Percentiles rank a stretch among this genome's conserved stretches.
Evolutionary conservation across 2,113 vertebrate genomes (phyloP).

Genomic region (cattle (Bos taurus)): DNA sequence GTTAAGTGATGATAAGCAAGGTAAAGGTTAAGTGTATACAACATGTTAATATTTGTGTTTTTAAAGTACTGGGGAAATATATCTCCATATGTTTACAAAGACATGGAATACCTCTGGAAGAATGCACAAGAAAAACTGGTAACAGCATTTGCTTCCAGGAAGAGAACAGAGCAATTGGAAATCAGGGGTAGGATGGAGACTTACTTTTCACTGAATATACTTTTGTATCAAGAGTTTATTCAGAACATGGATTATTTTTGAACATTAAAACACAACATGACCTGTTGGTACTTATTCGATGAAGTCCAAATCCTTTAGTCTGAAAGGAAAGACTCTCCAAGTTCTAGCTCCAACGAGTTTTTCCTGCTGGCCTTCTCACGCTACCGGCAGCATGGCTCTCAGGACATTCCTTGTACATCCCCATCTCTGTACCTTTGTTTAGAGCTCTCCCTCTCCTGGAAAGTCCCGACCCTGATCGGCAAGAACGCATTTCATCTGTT

Average conservation of each 20-base stretch:
- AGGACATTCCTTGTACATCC: not conserved
- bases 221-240: not conserved
- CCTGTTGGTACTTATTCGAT: slow-evolving; percentile 2
- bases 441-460: not conserved
- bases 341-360: not conserved
- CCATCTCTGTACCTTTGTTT: not conserved
- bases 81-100: not conserved
- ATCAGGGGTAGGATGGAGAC: not conserved
- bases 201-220: not conserved
- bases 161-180: not conserved
- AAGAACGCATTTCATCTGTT: not conserved
- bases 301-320: not conserved
- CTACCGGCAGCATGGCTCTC: not conserved
- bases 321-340: not conserved
- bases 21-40: not conserved
- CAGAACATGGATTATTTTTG: not conserved
- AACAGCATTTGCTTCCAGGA: not conserved
- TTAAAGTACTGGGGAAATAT: not conserved
- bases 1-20: not conserved
- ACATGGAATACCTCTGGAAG: not conserved
- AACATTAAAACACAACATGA: slow-evolving; percentile 13
- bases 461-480: not conserved
- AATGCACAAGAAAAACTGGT: not conserved
- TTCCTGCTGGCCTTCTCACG: not conserved
- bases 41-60: not conserved